phyloP scores from a whole-genome alignment of 2,797 vertebrate genomes.

The Gymnocypris eckloni region DNA sequence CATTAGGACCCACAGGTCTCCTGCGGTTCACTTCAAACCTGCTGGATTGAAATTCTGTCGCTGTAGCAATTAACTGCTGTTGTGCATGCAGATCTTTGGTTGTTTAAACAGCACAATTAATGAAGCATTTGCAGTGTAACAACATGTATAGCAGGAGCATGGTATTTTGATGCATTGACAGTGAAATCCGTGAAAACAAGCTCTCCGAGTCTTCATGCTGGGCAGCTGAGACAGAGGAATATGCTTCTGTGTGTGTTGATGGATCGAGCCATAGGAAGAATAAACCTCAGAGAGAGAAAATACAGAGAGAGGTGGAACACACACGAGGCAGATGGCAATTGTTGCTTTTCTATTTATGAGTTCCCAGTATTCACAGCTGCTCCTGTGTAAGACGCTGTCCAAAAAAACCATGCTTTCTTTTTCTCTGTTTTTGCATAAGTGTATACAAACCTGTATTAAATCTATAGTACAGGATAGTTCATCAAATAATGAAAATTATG shows the following conservation, averaged over 20 bases:
- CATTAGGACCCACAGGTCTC: conserved; percentile 22
- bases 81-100: not conserved
- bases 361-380: conserved; percentile 30
- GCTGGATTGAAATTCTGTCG: conserved; percentile 17
- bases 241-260: conserved; percentile 6
- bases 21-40: conserved; percentile 15
- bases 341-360: conserved; percentile 32
- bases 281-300: conserved; percentile 27
- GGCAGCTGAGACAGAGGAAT: conserved; percentile 9
- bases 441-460: not conserved
- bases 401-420: not conserved
- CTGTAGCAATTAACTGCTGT: conserved; percentile 2
- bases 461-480: not conserved
- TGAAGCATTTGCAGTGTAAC: not conserved
- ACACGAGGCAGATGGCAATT: conserved; percentile 30
- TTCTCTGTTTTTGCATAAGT: not conserved
- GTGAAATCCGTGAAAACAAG: not conserved
- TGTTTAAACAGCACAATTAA: not conserved
- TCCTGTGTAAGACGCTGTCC: not conserved
- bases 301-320: conserved; percentile 16
- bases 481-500: not conserved
- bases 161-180: not conserved
- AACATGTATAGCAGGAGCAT: not conserved
- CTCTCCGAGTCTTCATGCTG: not conserved
- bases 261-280: conserved; percentile 4